A percentile compares a stretch with the other conserved stretches of the same genome.
These are phyloP conservation scores for Micronisus gabar DNA, from an alignment of 2,113 vertebrate genomes.

Conservation along the genomic window DNA sequence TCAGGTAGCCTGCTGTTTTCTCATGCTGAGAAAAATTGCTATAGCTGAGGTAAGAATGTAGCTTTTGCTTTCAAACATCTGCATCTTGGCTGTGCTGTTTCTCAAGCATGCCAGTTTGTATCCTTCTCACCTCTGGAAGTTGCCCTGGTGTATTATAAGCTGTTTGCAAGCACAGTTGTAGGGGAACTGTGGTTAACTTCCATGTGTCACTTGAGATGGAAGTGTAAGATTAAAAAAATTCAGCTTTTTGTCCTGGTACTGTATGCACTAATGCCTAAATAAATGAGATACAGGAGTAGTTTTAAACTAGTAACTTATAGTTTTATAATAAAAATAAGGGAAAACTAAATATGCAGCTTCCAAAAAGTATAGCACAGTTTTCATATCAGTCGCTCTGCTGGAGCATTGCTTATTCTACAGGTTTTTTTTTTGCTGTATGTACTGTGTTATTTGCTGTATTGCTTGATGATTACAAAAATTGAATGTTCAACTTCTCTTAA, in stretches of 20 bases:
- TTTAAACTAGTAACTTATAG: background rate
- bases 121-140: background rate
- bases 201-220: accelerated
- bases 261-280: background rate
- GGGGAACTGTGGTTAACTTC: accelerated
- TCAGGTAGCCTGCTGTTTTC: background rate
- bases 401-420: background rate
- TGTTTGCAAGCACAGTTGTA: accelerated
- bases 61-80: background rate
- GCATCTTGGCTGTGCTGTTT: background rate
- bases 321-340: background rate
- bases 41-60: background rate
- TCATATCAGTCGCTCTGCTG: accelerated
- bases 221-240: background rate
- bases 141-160: background rate
- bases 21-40: background rate
- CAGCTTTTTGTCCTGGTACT: background rate
- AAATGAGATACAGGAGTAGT: background rate
- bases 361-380: background rate
- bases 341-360: background rate
- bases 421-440: background rate
- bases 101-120: accelerated
- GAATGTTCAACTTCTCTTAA: background rate
- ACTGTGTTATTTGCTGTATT: background rate
- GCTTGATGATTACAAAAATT: background rate